These are phyloP conservation scores for Idaea biselata DNA, from an alignment of 2,888 invertebrate genomes.

Conservation along the genomic window DNA sequence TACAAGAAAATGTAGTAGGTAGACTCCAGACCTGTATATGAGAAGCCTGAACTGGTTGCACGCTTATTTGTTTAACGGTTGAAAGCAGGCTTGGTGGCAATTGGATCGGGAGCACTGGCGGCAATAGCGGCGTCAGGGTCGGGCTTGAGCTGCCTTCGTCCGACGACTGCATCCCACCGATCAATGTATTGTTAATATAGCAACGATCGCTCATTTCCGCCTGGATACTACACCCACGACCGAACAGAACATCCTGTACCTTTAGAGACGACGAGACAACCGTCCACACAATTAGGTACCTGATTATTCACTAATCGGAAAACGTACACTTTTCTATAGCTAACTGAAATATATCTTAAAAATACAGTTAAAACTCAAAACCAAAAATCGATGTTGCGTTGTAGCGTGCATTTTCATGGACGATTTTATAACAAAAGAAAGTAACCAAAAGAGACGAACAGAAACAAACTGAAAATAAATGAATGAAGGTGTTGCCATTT, in stretches of 20 bases:
- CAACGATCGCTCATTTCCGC: no score
- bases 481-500: not conserved
- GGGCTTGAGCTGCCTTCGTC: conserved; percentile 51
- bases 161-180: conserved; percentile 16
- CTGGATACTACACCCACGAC: no score
- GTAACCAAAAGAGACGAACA: not conserved
- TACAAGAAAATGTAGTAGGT: no score
- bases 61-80: not conserved
- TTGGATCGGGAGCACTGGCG: conserved; percentile 49
- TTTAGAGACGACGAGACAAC: no score
- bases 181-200: not conserved
- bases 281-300: no score
- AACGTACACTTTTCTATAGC: no score
- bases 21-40: not conserved
- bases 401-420: not conserved
- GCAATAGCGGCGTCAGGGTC: conserved; percentile 56
- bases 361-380: not conserved
- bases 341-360: not conserved
- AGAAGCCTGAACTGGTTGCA: not conserved
- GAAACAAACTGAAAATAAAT: not conserved
- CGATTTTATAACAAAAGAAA: not conserved
- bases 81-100: conserved; percentile 38
- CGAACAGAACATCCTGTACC: no score
- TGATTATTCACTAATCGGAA: no score
- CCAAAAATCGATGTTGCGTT: not conserved